A percentile compares a stretch with the other conserved stretches of the same genome.
Conservation (phyloP, 2,113 vertebrate species). For the Numida meleagris region DNA sequence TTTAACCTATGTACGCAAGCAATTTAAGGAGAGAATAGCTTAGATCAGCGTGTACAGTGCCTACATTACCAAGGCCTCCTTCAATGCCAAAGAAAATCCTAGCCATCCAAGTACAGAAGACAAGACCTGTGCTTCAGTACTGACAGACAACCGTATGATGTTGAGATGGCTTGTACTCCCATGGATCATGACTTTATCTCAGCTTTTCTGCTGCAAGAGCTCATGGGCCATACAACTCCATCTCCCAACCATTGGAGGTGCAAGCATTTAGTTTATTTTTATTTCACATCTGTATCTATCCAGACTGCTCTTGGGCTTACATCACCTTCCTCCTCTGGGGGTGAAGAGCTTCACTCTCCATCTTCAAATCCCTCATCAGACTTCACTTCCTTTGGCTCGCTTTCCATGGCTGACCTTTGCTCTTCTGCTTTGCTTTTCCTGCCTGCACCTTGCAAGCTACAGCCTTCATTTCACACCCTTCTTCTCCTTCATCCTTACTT, state of each 20-base stretch:
- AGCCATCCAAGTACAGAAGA: not conserved
- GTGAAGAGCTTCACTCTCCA: not conserved
- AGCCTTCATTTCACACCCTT: not conserved
- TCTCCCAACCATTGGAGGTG: not conserved
- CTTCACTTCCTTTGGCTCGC: not conserved
- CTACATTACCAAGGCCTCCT: not conserved
- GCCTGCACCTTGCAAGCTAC: not conserved
- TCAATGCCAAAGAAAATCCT: not conserved
- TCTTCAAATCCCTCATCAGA: not conserved
- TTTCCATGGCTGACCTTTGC: not conserved
- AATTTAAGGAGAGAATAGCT: not conserved
- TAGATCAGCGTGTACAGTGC: accelerated
- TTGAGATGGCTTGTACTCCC: not conserved
- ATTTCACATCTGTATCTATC: not conserved
- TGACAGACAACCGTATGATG: accelerated
- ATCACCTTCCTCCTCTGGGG: not conserved
- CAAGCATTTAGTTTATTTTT: not conserved
- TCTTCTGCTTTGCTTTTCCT: not conserved
- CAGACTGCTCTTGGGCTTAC: not conserved
- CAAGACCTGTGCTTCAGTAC: not conserved
- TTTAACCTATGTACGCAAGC: not conserved
- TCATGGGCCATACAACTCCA: not conserved
- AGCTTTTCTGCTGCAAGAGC: not conserved
- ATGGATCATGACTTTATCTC: not conserved
- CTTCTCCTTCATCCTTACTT: not conserved